Evolutionary conservation across 2,113 vertebrate genomes (phyloP).

Genomic region (Clupea harengus): DNA sequence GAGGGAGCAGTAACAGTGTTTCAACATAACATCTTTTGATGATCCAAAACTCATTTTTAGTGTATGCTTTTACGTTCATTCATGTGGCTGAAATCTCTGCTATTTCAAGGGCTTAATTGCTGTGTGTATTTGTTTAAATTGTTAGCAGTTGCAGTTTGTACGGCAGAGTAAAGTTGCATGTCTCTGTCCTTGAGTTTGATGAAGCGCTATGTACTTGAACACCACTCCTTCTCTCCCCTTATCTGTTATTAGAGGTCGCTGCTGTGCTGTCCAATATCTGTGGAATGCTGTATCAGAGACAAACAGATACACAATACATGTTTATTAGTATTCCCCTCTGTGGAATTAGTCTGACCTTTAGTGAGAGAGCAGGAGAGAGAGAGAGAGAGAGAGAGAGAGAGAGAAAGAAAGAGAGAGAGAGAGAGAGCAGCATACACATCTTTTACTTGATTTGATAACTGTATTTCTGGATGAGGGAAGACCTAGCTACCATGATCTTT

Average conservation of each 20-base stretch:
- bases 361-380: background rate
- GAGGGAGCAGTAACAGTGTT: background rate
- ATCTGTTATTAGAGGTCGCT: background rate
- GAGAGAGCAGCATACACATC: background rate
- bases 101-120: background rate
- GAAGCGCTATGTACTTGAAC: background rate
- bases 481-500: background rate
- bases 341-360: background rate
- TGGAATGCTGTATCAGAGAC: background rate
- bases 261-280: background rate
- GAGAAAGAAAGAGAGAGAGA: background rate
- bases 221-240: background rate
- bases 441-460: background rate
- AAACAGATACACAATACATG: background rate
- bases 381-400: background rate
- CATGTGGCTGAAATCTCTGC: background rate
- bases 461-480: background rate
- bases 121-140: too few species aligned
- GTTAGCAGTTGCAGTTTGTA: background rate
- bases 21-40: background rate
- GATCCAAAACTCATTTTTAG: background rate
- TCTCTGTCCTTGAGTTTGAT: background rate
- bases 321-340: background rate
- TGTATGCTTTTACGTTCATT: background rate
- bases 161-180: background rate